Conservation (phyloP, 2,113 vertebrate species). For the Thamnaconus septentrionalis region DNA sequence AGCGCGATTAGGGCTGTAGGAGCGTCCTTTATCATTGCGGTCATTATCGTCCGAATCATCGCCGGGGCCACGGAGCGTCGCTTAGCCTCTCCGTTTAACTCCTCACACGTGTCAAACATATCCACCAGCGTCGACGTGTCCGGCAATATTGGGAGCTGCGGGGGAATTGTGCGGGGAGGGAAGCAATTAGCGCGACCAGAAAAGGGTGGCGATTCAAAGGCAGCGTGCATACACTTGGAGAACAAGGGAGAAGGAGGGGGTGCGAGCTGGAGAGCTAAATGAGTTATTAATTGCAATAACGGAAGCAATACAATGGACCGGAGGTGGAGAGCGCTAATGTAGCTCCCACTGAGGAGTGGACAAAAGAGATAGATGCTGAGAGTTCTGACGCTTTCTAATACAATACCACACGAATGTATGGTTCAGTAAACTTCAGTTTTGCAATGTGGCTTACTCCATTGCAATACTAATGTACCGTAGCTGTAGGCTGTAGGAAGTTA, state of each 20-base stretch:
- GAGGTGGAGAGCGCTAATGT: constrained; percentile 40
- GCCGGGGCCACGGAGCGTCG: constrained; percentile 56
- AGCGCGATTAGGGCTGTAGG: constrained; percentile 65
- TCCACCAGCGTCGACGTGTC: constrained; percentile 62
- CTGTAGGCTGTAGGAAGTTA: no score
- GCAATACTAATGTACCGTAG: no score
- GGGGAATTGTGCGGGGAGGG: constrained; percentile 58
- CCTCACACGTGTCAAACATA: constrained; percentile 58
- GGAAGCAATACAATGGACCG: constrained; percentile 41
- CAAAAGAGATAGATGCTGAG: background rate
- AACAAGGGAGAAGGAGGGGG: constrained; percentile 38
- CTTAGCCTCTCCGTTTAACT: constrained; percentile 70
- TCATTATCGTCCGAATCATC: constrained; percentile 70
- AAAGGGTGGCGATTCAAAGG: constrained; percentile 56
- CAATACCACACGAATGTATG: no score
- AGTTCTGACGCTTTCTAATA: no score
- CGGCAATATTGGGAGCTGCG: constrained; percentile 43
- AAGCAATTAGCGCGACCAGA: constrained; percentile 63
- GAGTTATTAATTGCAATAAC: constrained; percentile 68
- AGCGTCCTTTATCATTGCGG: constrained; percentile 65
- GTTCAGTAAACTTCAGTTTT: no score
- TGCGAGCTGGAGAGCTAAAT: constrained; percentile 46
- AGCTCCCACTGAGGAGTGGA: constrained; percentile 37
- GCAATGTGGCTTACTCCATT: no score
- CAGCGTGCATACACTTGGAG: constrained; percentile 44